Percentiles rank a stretch among this genome's conserved stretches.
Evolutionary conservation across 2,888 invertebrate genomes (phyloP).

Genomic region (Epicampocera succincta): DNA sequence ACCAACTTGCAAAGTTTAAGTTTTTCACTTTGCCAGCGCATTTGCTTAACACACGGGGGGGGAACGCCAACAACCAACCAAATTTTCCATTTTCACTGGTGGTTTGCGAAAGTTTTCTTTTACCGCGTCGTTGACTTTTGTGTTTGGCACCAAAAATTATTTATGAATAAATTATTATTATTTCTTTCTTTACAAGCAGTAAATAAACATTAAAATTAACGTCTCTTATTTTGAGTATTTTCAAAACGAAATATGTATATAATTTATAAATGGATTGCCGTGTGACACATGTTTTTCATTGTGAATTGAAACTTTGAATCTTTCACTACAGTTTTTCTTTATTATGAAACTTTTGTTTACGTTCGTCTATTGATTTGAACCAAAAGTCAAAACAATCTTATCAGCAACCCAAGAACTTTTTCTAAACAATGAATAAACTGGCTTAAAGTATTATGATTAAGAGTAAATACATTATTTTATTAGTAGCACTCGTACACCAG

Average conservation of each 20-base stretch:
- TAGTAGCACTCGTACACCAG: no score
- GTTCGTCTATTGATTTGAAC: no score
- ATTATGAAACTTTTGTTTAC: not conserved
- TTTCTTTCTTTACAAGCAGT: constrained; percentile 19
- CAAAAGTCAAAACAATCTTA: not conserved
- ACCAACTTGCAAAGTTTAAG: constrained; percentile 38
- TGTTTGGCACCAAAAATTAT: constrained; percentile 37
- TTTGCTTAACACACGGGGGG: not conserved
- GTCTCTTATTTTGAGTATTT: not conserved
- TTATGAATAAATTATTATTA: constrained; percentile 40
- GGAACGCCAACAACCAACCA: constrained; percentile 1
- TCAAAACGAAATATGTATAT: not conserved
- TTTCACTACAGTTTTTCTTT: not conserved
- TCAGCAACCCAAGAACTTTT: constrained; percentile 1
- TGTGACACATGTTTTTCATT: constrained; percentile 37
- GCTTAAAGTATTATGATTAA: not conserved
- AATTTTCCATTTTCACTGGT: constrained; percentile 24
- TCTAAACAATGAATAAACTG: not conserved
- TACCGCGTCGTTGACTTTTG: constrained; percentile 15
- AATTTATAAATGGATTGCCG: not conserved
- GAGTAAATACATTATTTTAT: no score
- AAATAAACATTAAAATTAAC: constrained; percentile 32
- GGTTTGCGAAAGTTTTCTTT: constrained; percentile 43
- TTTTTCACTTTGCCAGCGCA: constrained; percentile 14
- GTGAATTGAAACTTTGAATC: not conserved